These are phyloP conservation scores for Xenentodon cancila DNA, from an alignment of 2,797 vertebrate genomes.

Conservation along the genomic window DNA sequence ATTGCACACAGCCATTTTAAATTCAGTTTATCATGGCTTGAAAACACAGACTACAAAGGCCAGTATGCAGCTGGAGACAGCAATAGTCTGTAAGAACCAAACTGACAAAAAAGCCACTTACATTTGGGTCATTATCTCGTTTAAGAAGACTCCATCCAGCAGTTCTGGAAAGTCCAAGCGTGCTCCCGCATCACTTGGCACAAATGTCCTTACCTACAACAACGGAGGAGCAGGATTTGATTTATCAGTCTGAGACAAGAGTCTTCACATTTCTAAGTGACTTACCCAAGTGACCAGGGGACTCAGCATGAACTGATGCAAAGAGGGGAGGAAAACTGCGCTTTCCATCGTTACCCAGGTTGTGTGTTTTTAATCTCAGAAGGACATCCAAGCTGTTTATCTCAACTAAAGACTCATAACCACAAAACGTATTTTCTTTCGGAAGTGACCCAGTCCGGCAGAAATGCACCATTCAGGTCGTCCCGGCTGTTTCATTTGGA, in stretches of 20 bases:
- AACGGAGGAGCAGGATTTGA: conserved; percentile 4
- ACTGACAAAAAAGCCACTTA: conserved; percentile 73
- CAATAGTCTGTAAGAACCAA: too few relatives aligned
- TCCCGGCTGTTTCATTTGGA: conserved; percentile 20
- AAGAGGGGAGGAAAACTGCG: conserved; percentile 84
- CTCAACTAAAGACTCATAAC: too few relatives aligned
- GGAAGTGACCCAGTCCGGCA: conserved; percentile 12
- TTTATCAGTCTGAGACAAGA: not conserved
- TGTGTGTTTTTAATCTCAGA: not conserved
- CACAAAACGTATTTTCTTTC: not conserved
- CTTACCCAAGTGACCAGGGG: conserved; percentile 95
- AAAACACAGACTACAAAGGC: conserved; percentile 5
- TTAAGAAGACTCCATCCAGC: conserved; percentile 90
- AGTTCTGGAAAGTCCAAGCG: conserved; percentile 89
- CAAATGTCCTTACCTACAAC: conserved; percentile 91
- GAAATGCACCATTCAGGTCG: conserved; percentile 21
- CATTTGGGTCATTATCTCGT: conserved; percentile 94
- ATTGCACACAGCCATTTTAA: too few relatives aligned
- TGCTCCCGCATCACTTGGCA: conserved; percentile 82
- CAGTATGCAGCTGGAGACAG: not conserved
- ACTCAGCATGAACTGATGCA: conserved; percentile 92
- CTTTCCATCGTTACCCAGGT: conserved; percentile 83
- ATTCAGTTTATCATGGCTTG: not conserved
- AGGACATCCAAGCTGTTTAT: conserved; percentile 21
- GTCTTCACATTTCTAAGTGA: not conserved